Base-by-base conservation (phyloP, 1,140 invertebrate species). In the Hypothenemus hampei region DNA sequence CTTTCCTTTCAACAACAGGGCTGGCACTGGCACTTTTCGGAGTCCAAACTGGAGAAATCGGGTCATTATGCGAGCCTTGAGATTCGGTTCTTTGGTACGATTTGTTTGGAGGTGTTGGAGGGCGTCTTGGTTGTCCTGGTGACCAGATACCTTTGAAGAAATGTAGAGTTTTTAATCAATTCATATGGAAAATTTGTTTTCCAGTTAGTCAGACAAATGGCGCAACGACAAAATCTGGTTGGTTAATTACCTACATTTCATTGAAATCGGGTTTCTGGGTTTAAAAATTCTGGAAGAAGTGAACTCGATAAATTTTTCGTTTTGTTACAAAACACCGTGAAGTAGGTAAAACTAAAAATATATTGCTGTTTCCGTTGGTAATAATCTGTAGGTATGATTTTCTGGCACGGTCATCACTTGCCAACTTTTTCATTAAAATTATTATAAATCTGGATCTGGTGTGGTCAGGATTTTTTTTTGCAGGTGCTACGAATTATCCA, bases 1-100 rank as follows among this genome's bases (percentile, higher is more conserved):
- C 76, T 75, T 82, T 78, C 63, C 78, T 69, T 63, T 85, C 80
- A 51, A 73, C 69, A 16, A 73, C 71, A 2, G 84, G 84, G 65
- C 81, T 84, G 2, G 83, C 72, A 36, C 77, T 77, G 11, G 74
- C 81, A 69, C 78, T 84, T 60, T 77, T 79, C 3, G 87, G 86
- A 1, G 82, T 81, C 88, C 88, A 91, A 48, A 90, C 75, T 3
- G 85, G 77, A 23, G 79, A 79, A 3, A 82, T 77, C 29, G 80
- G 76, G 50, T 65, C 74, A 72, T 76, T 68, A 54, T 74, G 73
- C 50, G 22, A 29, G 19, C 7, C 29, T 20, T 50, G 29, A 22
- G 46, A 44, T 6, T 44, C 26, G 16, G 40, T 35, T 39, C 55
- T 78, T 78, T 80, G 8, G 72, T 72, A 21, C 69, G 65, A 60